A percentile compares a stretch with the other conserved stretches of the same genome.
phyloP scores from a whole-genome alignment of 1,140 invertebrate species.

The Trachymyrmex cornetzi region DNA sequence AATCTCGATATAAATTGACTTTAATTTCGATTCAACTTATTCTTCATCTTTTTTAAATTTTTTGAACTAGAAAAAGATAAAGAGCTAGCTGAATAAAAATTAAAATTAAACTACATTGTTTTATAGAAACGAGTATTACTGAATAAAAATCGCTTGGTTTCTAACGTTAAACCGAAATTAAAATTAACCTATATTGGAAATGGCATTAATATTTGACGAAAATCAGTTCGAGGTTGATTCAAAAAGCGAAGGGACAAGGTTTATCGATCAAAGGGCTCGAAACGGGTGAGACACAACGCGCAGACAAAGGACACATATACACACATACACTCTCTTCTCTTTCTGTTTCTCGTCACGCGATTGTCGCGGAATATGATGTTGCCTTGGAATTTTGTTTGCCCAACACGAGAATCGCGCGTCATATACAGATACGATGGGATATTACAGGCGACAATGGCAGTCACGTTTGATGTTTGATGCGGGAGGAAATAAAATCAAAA shows the following conservation, averaged over 20 bases:
- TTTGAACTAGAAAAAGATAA: too few species aligned
- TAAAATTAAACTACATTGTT: too few species aligned
- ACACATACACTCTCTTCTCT: neutral
- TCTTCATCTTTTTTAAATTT: too few species aligned
- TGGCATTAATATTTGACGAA: too few species aligned
- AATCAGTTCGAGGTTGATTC: neutral
- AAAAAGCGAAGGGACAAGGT: neutral
- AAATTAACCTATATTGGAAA: too few species aligned
- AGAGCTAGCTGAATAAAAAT: too few species aligned
- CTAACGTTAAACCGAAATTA: too few species aligned
- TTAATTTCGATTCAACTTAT: too few species aligned
- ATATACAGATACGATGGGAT: conserved; percentile 9
- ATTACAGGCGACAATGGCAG: neutral
- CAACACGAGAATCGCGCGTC: conserved; percentile 1
- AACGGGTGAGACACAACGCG: neutral
- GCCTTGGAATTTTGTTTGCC: neutral
- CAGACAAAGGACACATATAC: neutral
- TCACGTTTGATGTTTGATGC: conserved; percentile 13
- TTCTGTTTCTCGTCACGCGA: neutral
- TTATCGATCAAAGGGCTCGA: conserved; percentile 33
- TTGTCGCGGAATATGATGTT: neutral
- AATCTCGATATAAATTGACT: too few species aligned
- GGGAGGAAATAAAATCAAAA: neutral
- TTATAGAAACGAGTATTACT: too few species aligned
- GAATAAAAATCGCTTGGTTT: too few species aligned